Base-by-base conservation (phyloP, 2,113 vertebrate genomes). In the Phasianus colchicus region DNA sequence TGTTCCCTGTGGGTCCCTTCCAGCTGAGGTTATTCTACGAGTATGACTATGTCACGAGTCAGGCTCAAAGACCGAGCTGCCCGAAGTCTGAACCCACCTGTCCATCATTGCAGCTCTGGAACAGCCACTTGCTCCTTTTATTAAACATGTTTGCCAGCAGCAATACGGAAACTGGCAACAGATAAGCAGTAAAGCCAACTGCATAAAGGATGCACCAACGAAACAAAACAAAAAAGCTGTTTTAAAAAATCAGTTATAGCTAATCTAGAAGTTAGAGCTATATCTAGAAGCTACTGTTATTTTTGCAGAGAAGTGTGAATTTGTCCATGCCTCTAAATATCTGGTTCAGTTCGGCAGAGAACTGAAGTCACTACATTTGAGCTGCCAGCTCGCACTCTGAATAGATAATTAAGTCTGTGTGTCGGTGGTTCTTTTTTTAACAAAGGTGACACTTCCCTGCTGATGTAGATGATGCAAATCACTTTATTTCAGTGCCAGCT, bases 391-490 rank as follows among this genome's bases (percentile, higher is more conserved):
- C 84, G 86, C 80, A 93, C 77, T 86, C 47, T 83, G 92, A 93
- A 89, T 67, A 91, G 88, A 89, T 95, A 96, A 95, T 96, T 95
- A 95, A 95, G 94, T 88, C 90, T 95, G 70, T 88, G 91, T 94
- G 90, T 96, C 2, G 79, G 95, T 91, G 92, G 94, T 94, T 96
- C 95, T 88, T 95, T 96, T 97, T 97, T 96, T 95, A 94, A 94
- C 90, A 86, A 82, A 95, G 93, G 93, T 95, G 93, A 93, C 95
- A 91, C 92, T 96, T 96, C 73, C 74, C 88, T 86, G 80, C 88
- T 91, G 94, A 96, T 88, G 86, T 63, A 97, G 86, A 96, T 95
- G 94, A 96, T 95, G 92, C 79, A 96, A 94, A 94, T 94, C 76
- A 75, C 76, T 95, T 88, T 17, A 83, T 91, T 94, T 94, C 86